phyloP scores from a whole-genome alignment of 2,888 invertebrate genomes.

The Reticulitermes lucifugus region DNA sequence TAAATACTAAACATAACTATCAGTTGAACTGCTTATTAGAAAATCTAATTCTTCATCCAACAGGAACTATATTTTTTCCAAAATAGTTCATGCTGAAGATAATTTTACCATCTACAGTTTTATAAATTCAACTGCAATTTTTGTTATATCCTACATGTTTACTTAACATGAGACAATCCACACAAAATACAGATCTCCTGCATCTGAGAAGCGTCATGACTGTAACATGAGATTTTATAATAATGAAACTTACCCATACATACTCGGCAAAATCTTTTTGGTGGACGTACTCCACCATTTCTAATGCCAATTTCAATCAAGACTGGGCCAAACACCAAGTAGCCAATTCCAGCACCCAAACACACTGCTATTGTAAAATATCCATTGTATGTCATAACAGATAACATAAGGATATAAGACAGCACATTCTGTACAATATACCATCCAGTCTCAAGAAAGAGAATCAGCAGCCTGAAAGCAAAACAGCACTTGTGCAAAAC shows the following conservation, averaged over 20 bases:
- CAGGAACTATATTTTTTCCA: too few relatives aligned
- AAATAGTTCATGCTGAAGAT: too few relatives aligned
- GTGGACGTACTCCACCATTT: not conserved
- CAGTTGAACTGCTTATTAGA: too few relatives aligned
- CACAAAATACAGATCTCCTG: too few relatives aligned
- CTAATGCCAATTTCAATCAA: slow-evolving; percentile 23
- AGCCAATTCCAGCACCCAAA: slow-evolving; percentile 47
- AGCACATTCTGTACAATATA: slow-evolving; percentile 38
- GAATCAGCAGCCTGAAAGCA: not conserved
- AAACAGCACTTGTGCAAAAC: not conserved
- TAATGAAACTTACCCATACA: slow-evolving; percentile 15
- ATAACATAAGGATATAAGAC: slow-evolving; percentile 47
- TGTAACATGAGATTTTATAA: too few relatives aligned
- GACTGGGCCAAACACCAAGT: slow-evolving; percentile 43
- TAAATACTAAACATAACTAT: too few relatives aligned
- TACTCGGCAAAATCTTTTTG: slow-evolving; percentile 9
- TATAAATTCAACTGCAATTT: too few relatives aligned
- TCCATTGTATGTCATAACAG: slow-evolving; percentile 50
- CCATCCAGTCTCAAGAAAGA: slow-evolving; percentile 21
- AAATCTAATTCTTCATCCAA: too few relatives aligned
- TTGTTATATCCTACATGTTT: too few relatives aligned
- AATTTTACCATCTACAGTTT: too few relatives aligned
- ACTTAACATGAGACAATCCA: too few relatives aligned
- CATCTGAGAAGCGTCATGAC: too few relatives aligned
- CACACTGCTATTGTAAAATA: slow-evolving; percentile 46